Evolutionary conservation across 1,140 invertebrate species (phyloP), one percentile per base, ranked within the genome.

Genomic region (Zaprionus taronus): DNA sequence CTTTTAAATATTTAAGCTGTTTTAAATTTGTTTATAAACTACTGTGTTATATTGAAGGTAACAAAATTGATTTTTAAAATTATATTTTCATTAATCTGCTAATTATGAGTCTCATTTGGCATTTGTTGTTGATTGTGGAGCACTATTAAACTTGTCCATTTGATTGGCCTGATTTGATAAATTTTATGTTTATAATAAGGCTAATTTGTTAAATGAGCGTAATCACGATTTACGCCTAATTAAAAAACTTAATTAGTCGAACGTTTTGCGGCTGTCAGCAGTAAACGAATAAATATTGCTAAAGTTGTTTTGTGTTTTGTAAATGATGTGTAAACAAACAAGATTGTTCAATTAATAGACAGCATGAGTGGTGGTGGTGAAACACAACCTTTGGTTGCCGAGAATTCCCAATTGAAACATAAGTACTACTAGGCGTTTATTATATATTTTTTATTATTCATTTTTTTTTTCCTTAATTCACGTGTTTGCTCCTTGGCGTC

Each of bases 221-320:
- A 65, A 78, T 72, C 64, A 36, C 74, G 69, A 60, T 85, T 81
- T 58, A 81, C 60, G 85, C 51, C 69, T 76, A 79, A 87, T 87
- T 87, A 89, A 79, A 78, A 74, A 67, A 73, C 65, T 49, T 82
- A 87, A 87, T 89, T 89, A 80, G 71, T 62, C 64, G 55, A 76
- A 87, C 72, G 87, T 89, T 89, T 89, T 79, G 84, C 55, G 69
- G 81, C 60, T 73, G 81, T 89, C 84, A 81, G 78, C 84, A 31
- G 70, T 89, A 72, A 86, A 83, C 68, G 71, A 80, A 77, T 83
- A 74, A 65, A 58, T 56, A 83, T 62, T 44, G 20, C 47, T 5
- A 51, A 22, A 24, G 41, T 47, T 47, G n/a, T 17, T 44, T 47
- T 47, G n/a, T 47, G 41, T 47, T 47, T 14, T 51, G 47, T 24